Conservation (phyloP, 2,888 invertebrate genomes). For the Callyntrura guangdongensis region DNA sequence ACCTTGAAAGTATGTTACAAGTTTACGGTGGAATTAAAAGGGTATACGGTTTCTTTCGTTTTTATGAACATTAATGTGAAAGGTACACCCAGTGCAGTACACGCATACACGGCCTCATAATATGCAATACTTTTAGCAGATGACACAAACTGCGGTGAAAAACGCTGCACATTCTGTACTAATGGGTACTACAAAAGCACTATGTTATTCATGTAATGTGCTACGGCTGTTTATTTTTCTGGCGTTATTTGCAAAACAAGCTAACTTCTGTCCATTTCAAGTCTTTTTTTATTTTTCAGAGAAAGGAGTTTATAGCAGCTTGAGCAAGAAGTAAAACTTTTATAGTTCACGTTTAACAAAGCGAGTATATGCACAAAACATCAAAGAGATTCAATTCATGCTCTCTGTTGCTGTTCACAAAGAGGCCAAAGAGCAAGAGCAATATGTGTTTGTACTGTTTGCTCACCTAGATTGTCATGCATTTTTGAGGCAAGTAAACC, state of each 20-base stretch:
- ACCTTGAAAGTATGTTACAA: constrained; percentile 41
- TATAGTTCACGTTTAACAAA: background rate
- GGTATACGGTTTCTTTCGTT: background rate
- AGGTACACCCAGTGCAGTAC: no score
- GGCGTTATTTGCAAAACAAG: constrained; percentile 2
- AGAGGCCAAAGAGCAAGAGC: background rate
- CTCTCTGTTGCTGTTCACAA: no score
- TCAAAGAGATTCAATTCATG: background rate
- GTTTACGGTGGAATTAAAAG: background rate
- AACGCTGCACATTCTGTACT: background rate
- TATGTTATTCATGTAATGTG: background rate
- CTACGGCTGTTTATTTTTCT: background rate
- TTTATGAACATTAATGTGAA: background rate
- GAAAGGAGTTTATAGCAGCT: background rate
- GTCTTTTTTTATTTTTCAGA: background rate
- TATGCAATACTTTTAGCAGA: background rate
- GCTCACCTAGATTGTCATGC: background rate
- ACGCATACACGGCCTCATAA: background rate
- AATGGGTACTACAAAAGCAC: background rate
- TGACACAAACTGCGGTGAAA: background rate
- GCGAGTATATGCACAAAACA: no score
- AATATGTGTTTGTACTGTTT: background rate
- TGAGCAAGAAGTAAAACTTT: background rate
- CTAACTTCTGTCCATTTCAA: background rate
- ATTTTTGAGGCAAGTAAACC: constrained; percentile 17